phyloP scores from a whole-genome alignment of 2,888 invertebrate species.

The Pseudococcus jackbeardsleyi region DNA sequence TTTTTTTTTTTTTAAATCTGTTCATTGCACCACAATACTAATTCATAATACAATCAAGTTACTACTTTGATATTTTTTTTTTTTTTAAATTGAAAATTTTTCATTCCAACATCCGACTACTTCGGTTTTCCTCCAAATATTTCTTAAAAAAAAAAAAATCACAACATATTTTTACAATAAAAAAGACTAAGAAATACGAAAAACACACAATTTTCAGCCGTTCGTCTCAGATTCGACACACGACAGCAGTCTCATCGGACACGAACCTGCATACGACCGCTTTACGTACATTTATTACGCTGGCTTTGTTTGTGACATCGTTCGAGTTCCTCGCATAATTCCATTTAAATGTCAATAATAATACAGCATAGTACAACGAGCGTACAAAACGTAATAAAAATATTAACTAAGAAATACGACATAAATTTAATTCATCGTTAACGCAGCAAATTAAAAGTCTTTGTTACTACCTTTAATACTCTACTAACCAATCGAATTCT shows the following conservation, averaged over 20 bases:
- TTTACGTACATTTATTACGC: neutral
- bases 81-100: too few relatives aligned
- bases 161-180: too few relatives aligned
- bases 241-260: neutral
- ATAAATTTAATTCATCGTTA: conserved; percentile 50
- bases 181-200: neutral
- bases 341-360: conserved; percentile 27
- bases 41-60: too few relatives aligned
- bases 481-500: conserved; percentile 22
- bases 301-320: conserved; percentile 3
- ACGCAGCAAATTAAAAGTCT: conserved; percentile 35
- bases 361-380: neutral
- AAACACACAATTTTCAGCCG: neutral
- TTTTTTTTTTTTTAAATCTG: too few relatives aligned
- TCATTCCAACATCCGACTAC: too few relatives aligned
- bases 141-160: too few relatives aligned
- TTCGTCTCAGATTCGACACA: neutral
- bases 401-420: conserved; percentile 41
- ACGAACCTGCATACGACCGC: neutral
- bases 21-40: too few relatives aligned
- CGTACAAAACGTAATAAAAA: conserved; percentile 45
- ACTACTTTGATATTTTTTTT: too few relatives aligned
- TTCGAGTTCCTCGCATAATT: conserved; percentile 11
- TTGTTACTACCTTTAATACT: conserved; percentile 48
- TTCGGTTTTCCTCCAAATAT: too few relatives aligned